Conservation (phyloP, 2,888 invertebrate species). For the Torymus tubicola region DNA sequence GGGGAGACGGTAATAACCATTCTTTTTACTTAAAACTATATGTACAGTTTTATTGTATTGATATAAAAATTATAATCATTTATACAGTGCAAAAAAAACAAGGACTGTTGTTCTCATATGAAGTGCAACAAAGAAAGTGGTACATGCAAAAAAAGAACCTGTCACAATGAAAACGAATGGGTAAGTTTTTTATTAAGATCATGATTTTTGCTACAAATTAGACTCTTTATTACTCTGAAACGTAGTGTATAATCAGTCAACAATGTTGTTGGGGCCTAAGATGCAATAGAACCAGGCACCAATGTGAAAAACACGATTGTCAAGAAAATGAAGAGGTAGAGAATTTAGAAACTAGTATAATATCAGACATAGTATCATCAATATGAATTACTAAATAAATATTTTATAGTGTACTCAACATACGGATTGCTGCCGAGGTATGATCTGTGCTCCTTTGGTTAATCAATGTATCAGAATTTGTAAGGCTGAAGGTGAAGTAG, state of each 20-base stretch:
- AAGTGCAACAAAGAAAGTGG: conserved; percentile 11
- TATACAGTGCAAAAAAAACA: conserved; percentile 29
- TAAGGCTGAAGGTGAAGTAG: conserved; percentile 10
- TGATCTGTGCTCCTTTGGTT: not conserved
- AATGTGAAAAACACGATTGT: conserved; percentile 24
- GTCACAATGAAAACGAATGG: conserved; percentile 25
- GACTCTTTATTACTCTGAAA: not conserved
- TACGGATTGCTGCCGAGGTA: conserved; percentile 22
- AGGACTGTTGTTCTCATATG: conserved; percentile 9
- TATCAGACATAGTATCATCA: not conserved
- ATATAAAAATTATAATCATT: not conserved
- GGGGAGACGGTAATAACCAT: not conserved
- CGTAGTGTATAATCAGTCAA: not conserved
- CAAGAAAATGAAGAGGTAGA: conserved; percentile 13
- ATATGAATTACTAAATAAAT: conserved; percentile 5
- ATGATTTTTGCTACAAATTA: not conserved
- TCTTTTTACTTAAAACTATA: too few relatives aligned
- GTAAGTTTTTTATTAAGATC: not conserved
- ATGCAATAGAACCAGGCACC: not conserved
- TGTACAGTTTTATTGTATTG: too few relatives aligned
- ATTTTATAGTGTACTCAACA: conserved; percentile 1
- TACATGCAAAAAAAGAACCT: not conserved
- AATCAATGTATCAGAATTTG: conserved; percentile 14
- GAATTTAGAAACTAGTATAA: not conserved
- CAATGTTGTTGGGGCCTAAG: conserved; percentile 39